These are phyloP conservation scores for Endomychus coccineus DNA, from an alignment of 2,888 invertebrate species.

Conservation along the genomic window DNA sequence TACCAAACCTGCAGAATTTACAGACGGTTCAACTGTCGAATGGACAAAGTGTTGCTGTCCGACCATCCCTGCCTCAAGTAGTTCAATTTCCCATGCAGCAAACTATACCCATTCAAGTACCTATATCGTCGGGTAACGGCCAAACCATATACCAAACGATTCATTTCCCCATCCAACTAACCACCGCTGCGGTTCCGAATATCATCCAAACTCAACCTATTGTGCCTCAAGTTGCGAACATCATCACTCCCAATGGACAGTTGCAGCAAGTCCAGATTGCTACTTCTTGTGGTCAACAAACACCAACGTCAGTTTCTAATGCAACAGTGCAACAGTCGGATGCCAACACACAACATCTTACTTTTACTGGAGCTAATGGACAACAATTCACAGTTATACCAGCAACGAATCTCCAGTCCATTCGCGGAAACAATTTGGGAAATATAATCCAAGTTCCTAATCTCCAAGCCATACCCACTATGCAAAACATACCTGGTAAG, in stretches of 20 bases:
- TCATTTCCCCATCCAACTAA: constrained; percentile 83
- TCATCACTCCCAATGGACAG: constrained; percentile 74
- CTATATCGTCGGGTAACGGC: constrained; percentile 74
- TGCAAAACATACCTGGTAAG: constrained; percentile 56
- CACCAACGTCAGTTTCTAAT: constrained; percentile 38
- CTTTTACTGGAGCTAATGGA: constrained; percentile 65
- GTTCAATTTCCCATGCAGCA: constrained; percentile 66
- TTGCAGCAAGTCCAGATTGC: constrained; percentile 65
- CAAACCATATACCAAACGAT: constrained; percentile 94
- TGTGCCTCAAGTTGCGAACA: constrained; percentile 75
- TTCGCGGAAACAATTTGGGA: constrained; percentile 34
- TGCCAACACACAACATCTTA: constrained; percentile 55
- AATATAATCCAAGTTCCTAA: constrained; percentile 51
- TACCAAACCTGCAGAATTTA: constrained; percentile 57
- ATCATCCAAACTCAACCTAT: constrained; percentile 51
- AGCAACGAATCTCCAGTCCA: constrained; percentile 48
- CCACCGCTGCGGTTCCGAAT: constrained; percentile 54
- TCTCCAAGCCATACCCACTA: constrained; percentile 59
- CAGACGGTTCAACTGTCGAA: constrained; percentile 59
- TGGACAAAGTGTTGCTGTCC: constrained; percentile 65
- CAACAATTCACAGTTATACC: constrained; percentile 84
- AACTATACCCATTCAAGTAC: constrained; percentile 86
- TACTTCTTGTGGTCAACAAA: constrained; percentile 42
- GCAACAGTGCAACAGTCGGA: constrained; percentile 41
- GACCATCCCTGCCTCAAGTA: constrained; percentile 46